Evolutionary conservation across 2,113 vertebrate genomes (phyloP), one percentile per base, ranked within the genome.

Genomic region (Periophthalmus modestus): DNA sequence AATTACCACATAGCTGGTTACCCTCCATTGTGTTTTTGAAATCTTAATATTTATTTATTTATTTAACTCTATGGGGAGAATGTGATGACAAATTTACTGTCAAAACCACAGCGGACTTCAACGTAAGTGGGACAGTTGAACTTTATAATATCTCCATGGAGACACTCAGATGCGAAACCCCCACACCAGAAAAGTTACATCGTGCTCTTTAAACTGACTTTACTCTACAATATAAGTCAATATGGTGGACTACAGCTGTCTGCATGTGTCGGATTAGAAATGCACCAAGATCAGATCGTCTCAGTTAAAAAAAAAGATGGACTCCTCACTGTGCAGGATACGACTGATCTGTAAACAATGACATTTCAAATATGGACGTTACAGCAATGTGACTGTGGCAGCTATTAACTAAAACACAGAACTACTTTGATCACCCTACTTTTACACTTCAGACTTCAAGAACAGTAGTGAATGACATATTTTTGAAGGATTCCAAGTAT

Each of bases 351-450:
- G 46, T 71, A 83, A 86, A 90, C 84, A 88, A 73, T 82, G 72
- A 47, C 15, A 19, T 12, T 55, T 91, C 18, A 89, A 90, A 87
- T 70, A 91, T 87, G 24, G 77, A 91, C n/a, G n/a, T n/a, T n/a
- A n/a, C n/a, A n/a, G n/a, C n/a, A n/a, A n/a, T n/a, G n/a, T n/a
- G 66, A 55, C 19, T 10, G 39, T 43, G 52, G 19, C 19, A 61
- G 67, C 67, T 80, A 78, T 77, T 68, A 73, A 70, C 59, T 23
- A 21, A 16, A 23, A 68, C 18, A 28, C 10, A 10, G 11, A 15
- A 14, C 13, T 15, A 62, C 55, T 72, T 85, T 78, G 78, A 77
- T 73, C 50, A 81, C 54, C 69, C 59, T 71, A 67, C n/a, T 58
- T 48, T 52, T 39, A 54, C 62, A 28, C 16, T 1, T 46, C 52